Evolutionary conservation across 1,140 invertebrate genomes (phyloP).

Genomic region (Penaeus japonicus): DNA sequence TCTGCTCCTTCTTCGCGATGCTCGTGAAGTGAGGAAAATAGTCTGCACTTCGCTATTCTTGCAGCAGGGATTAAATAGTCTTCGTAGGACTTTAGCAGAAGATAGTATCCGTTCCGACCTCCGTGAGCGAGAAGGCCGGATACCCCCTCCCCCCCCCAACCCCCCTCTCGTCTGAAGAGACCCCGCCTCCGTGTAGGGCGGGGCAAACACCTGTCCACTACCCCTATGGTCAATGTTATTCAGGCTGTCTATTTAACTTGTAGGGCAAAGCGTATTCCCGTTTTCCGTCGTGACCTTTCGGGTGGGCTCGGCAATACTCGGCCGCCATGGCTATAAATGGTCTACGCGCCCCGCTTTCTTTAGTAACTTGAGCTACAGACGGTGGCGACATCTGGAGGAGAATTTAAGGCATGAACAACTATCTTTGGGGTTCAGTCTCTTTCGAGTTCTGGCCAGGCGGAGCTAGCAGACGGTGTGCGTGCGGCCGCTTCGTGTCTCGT

Average conservation of each 20-base stretch:
- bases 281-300: constrained; percentile 33
- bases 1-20: too few species aligned
- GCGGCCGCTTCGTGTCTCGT: constrained; percentile 31
- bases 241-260: too few species aligned
- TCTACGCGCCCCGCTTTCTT: constrained; percentile 29
- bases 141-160: too few species aligned
- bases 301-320: not conserved
- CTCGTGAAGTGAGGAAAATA: too few species aligned
- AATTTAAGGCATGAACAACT: constrained; percentile 41
- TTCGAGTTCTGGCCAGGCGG: constrained; percentile 42
- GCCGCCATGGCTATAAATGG: constrained; percentile 38
- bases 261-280: not conserved
- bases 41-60: too few species aligned
- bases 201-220: not conserved
- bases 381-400: constrained; percentile 36
- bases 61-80: too few species aligned
- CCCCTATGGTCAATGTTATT: not conserved
- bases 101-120: too few species aligned
- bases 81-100: too few species aligned
- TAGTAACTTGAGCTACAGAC: constrained; percentile 46
- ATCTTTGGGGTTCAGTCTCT: constrained; percentile 34
- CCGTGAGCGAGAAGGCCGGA: too few species aligned
- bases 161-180: too few species aligned
- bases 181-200: not conserved
- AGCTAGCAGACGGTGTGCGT: constrained; percentile 35